Conservation (phyloP, 2,113 vertebrate genomes). For the Maccullochella peelii region DNA sequence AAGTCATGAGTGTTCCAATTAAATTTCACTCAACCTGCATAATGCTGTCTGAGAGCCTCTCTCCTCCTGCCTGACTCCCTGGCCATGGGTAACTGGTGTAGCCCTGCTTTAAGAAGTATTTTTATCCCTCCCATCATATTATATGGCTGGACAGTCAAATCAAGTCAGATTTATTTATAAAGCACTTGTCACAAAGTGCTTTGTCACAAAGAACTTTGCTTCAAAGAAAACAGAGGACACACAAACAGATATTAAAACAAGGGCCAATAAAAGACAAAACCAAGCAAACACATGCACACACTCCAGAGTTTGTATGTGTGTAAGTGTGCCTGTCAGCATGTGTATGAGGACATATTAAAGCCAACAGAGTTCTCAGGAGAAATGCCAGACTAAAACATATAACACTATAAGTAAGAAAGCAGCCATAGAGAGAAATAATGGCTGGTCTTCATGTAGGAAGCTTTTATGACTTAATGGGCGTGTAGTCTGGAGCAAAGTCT, state of each 20-base stretch:
- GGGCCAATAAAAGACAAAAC: conserved; percentile 17
- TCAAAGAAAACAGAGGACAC: conserved; percentile 50
- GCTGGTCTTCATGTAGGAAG: conserved; percentile 8
- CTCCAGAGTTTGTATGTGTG: neutral
- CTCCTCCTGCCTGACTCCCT: conserved; percentile 42
- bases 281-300: conserved; percentile 1
- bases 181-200: conserved; percentile 53
- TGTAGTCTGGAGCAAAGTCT: conserved; percentile 18
- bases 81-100: conserved; percentile 40
- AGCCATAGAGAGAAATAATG: conserved; percentile 1
- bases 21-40: conserved; percentile 63
- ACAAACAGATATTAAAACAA: conserved; percentile 42
- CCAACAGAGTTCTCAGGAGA: conserved; percentile 4
- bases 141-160: conserved; percentile 54
- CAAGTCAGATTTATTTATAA: conserved; percentile 61
- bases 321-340: neutral
- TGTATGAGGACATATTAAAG: conserved; percentile 15
- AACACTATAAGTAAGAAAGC: neutral
- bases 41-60: conserved; percentile 42
- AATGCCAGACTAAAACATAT: neutral
- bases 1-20: conserved; percentile 53
- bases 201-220: conserved; percentile 38
- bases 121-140: conserved; percentile 55
- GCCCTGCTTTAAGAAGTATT: conserved; percentile 40
- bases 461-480: conserved; percentile 12